Conservation (phyloP, 2,888 invertebrate genomes). For the Amphiduros pacificus region DNA sequence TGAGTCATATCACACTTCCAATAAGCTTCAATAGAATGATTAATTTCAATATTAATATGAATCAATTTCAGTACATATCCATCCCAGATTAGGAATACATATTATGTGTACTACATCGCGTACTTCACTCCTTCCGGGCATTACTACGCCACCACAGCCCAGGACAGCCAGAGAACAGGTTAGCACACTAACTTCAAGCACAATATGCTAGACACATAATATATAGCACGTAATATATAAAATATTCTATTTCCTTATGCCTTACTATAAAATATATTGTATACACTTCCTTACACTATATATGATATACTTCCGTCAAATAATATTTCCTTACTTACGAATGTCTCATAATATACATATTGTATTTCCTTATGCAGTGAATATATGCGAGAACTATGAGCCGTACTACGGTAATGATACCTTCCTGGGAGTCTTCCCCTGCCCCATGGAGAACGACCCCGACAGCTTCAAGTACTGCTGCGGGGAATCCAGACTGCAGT, state of each 20-base stretch:
- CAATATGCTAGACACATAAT: neutral
- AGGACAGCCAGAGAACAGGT: conserved; percentile 10
- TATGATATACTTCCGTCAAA: no score
- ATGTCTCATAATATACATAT: no score
- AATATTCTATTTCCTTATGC: no score
- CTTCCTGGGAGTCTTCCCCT: conserved; percentile 20
- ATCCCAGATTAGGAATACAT: conserved; percentile 2
- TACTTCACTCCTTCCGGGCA: conserved; percentile 18
- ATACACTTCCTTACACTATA: no score
- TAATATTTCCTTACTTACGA: no score
- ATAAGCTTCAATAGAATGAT: no score
- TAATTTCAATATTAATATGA: neutral
- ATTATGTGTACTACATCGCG: conserved; percentile 16
- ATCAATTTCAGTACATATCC: conserved; percentile 15
- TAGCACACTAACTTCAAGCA: neutral
- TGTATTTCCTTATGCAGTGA: conserved; percentile 4
- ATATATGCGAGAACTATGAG: conserved; percentile 19
- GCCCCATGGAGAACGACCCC: conserved; percentile 21
- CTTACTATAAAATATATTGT: no score
- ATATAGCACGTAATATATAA: no score
- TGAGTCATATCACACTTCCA: no score
- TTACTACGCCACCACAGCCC: neutral
- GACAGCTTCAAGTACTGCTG: conserved; percentile 21
- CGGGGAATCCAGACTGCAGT: conserved; percentile 16
- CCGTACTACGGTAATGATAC: conserved; percentile 20